Percentiles rank a stretch among this genome's conserved stretches.
These are phyloP conservation scores for Thunnus albacares DNA, from an alignment of 2,797 vertebrate species.

Conservation along the genomic window DNA sequence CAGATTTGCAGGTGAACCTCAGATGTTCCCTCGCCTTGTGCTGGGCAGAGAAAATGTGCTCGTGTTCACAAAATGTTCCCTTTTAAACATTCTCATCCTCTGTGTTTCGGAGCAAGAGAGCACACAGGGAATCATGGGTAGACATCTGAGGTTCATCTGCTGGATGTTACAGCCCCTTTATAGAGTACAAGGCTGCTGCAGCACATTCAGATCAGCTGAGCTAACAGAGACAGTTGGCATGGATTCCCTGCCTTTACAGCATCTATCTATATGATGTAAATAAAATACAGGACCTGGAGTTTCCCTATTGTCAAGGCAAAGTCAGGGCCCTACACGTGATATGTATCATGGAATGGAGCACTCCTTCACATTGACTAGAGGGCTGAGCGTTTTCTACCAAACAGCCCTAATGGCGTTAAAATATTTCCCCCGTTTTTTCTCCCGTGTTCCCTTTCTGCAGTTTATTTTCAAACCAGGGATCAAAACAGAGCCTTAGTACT, in stretches of 20 bases:
- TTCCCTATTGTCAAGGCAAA: slow-evolving; percentile 26
- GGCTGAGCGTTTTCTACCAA: slow-evolving; percentile 33
- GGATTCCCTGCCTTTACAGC: slow-evolving; percentile 38
- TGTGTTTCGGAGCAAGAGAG: slow-evolving; percentile 1
- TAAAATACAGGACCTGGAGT: slow-evolving; percentile 34
- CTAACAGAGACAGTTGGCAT: slow-evolving; percentile 32
- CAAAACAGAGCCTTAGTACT: slow-evolving; percentile 41
- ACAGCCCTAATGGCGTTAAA: slow-evolving; percentile 36
- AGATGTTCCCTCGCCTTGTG: slow-evolving; percentile 40
- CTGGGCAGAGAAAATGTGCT: slow-evolving; percentile 31
- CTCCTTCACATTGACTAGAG: slow-evolving; percentile 52
- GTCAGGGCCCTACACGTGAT: slow-evolving; percentile 40
- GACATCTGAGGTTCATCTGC: slow-evolving; percentile 64
- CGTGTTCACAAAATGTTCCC: slow-evolving; percentile 42
- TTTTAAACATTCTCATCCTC: slow-evolving; percentile 30
- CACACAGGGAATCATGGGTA: slow-evolving; percentile 34
- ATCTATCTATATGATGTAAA: slow-evolving; percentile 32
- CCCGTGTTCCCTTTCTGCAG: slow-evolving; percentile 30
- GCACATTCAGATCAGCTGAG: slow-evolving; percentile 49
- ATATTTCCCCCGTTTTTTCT: slow-evolving; percentile 17
- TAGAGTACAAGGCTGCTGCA: slow-evolving; percentile 38
- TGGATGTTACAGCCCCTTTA: slow-evolving; percentile 32
- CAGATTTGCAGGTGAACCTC: slow-evolving; percentile 48
- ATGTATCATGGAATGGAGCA: slow-evolving; percentile 54
- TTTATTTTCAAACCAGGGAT: slow-evolving; percentile 23